Percentiles rank a stretch among this genome's conserved stretches.
These are phyloP conservation scores for Cataglyphis rosenhaueri DNA, from an alignment of 2,888 invertebrate genomes.

Conservation along the genomic window DNA sequence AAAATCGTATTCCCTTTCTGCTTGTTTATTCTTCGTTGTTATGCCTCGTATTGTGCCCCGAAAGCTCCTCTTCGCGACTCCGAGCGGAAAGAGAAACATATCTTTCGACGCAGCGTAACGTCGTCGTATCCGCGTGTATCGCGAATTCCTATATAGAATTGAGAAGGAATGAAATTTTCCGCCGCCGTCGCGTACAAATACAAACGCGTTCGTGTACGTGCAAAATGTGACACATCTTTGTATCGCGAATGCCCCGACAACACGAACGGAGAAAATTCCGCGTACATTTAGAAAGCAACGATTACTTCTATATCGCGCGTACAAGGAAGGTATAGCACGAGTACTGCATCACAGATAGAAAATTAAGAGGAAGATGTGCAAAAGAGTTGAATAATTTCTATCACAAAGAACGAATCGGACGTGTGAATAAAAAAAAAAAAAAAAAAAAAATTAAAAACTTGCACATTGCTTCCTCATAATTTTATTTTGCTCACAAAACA, in stretches of 20 bases:
- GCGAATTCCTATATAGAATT: conserved; percentile 41
- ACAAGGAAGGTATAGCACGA: not conserved
- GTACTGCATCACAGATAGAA: not conserved
- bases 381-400: not conserved
- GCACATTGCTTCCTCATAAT: too few relatives aligned
- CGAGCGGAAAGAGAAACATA: not conserved
- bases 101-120: not conserved
- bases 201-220: conserved; percentile 17
- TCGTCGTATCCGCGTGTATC: conserved; percentile 10
- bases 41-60: not conserved
- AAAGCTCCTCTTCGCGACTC: conserved; percentile 1
- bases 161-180: conserved; percentile 46
- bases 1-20: conserved; percentile 20
- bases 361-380: not conserved
- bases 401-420: not conserved
- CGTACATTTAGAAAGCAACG: not conserved
- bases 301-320: not conserved
- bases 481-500: too few relatives aligned
- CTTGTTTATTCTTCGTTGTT: conserved; percentile 43
- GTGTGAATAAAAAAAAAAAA: not conserved
- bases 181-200: conserved; percentile 26
- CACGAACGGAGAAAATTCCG: not conserved
- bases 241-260: not conserved
- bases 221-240: conserved; percentile 12
- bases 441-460: too few relatives aligned